Evolutionary conservation across 2,888 invertebrate species (phyloP).

Genomic region (Coleophora deauratella): DNA sequence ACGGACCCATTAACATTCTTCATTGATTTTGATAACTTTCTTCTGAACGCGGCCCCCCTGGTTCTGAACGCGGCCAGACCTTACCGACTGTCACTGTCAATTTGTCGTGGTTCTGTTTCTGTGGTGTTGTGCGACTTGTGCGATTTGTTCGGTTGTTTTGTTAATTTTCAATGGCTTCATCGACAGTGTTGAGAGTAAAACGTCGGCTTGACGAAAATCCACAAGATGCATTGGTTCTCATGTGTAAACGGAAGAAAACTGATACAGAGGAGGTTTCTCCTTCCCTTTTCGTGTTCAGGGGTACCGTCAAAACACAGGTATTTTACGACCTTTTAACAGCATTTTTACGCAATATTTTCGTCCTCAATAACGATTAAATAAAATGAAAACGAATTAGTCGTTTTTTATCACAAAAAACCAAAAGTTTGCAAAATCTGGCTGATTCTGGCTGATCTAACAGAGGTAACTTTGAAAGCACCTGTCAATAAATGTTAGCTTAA

Average conservation of each 20-base stretch:
- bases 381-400: no score
- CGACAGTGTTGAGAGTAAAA: slow-evolving; percentile 82
- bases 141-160: background rate
- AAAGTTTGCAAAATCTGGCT: no score
- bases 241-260: slow-evolving; percentile 80
- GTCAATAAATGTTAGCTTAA: no score
- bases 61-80: no score
- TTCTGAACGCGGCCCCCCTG: no score
- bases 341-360: background rate
- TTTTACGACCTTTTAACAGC: slow-evolving; percentile 3
- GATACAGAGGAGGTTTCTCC: slow-evolving; percentile 67
- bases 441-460: no score
- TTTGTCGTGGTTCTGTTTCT: background rate
- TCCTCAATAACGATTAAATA: background rate
- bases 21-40: no score
- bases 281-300: slow-evolving; percentile 81
- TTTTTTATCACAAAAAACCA: no score
- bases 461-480: no score
- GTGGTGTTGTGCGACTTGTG: background rate
- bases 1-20: no score
- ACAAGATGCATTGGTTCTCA: slow-evolving; percentile 79
- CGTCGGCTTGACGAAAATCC: slow-evolving; percentile 82
- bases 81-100: no score
- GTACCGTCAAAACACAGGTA: slow-evolving; percentile 81
- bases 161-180: slow-evolving; percentile 38